A percentile compares a stretch with the other conserved stretches of the same genome.
These are phyloP conservation scores for Galerucella pusilla DNA, from an alignment of 2,888 invertebrate species.

Conservation along the genomic window DNA sequence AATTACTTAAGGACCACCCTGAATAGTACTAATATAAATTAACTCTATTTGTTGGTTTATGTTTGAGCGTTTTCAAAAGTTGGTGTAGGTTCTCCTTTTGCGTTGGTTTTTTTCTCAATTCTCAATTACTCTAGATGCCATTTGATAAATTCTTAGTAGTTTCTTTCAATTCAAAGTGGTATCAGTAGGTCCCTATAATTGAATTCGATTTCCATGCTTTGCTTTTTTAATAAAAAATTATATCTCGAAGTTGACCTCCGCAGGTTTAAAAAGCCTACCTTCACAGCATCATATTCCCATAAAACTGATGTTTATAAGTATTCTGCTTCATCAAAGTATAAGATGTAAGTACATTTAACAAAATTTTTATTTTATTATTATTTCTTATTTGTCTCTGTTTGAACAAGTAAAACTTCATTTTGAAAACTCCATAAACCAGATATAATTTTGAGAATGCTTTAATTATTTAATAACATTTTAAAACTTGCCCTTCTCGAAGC, in stretches of 20 bases:
- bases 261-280: constrained; percentile 3
- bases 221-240: neutral
- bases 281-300: neutral
- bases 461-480: neutral
- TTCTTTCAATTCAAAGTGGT: no score
- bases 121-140: no score
- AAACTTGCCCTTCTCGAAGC: neutral
- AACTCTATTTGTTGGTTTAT: no score
- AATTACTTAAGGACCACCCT: no score
- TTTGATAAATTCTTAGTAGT: no score
- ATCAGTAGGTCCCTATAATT: neutral
- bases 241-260: neutral
- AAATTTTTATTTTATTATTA: neutral
- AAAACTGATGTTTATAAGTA: constrained; percentile 5
- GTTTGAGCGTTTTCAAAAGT: no score
- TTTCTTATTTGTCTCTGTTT: no score
- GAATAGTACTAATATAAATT: no score
- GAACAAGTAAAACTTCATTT: neutral
- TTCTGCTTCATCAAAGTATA: constrained; percentile 1
- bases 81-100: no score
- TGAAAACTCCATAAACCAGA: neutral
- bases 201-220: neutral
- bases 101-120: no score
- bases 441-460: neutral
- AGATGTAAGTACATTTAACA: constrained; percentile 11